Conservation (phyloP, 1,140 invertebrate genomes). For the Hycleus cichorii region DNA sequence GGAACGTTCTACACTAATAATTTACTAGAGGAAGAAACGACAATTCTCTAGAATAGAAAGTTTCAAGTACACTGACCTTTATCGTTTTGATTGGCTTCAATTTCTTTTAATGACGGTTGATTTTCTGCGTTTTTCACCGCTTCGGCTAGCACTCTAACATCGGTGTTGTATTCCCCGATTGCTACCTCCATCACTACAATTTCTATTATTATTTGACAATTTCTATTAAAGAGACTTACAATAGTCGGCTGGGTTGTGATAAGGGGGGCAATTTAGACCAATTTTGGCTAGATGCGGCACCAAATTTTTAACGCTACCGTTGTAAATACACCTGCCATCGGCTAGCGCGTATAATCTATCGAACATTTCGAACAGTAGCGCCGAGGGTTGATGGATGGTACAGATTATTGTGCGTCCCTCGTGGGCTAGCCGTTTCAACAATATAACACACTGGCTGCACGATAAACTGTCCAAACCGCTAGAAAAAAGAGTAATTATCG, state of each 20-base stretch:
- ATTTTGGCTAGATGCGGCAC: conserved; percentile 75
- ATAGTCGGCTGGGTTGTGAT: conserved; percentile 95
- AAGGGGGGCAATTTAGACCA: conserved; percentile 78
- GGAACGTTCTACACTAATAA: too few relatives aligned
- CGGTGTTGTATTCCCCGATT: conserved; percentile 60
- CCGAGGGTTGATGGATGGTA: conserved; percentile 95
- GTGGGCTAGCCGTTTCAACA: conserved; percentile 72
- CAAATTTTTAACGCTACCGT: conserved; percentile 65
- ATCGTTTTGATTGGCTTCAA: neutral
- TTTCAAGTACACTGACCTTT: conserved; percentile 21
- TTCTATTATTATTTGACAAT: neutral
- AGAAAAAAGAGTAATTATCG: conserved; percentile 30
- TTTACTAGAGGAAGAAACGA: too few relatives aligned
- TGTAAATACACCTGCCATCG: conserved; percentile 81
- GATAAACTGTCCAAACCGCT: conserved; percentile 89
- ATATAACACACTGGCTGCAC: conserved; percentile 77
- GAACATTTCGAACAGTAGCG: conserved; percentile 92
- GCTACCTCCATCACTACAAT: conserved; percentile 71
- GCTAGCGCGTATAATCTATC: conserved; percentile 88
- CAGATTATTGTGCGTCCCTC: conserved; percentile 89
- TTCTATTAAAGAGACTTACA: conserved; percentile 51
- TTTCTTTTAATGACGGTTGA: conserved; percentile 1
- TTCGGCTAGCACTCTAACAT: conserved; percentile 50
- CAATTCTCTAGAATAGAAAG: neutral
- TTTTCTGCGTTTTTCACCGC: conserved; percentile 11